Conservation (phyloP, 2,888 invertebrate species). For the Clostera curtula region DNA sequence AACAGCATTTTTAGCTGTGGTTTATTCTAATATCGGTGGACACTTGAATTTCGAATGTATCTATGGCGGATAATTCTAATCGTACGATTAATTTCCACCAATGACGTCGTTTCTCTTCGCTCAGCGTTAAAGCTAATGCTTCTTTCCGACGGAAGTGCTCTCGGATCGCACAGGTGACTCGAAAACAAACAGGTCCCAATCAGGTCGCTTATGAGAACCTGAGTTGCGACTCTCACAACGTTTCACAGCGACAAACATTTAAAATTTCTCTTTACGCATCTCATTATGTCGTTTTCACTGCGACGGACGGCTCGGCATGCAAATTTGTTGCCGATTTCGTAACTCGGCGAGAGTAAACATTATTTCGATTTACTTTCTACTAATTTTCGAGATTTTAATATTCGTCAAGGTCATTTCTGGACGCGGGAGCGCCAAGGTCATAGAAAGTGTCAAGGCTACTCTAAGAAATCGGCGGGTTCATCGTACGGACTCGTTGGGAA, state of each 20-base stretch:
- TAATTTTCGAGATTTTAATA: conserved; percentile 24
- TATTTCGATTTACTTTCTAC: conserved; percentile 61
- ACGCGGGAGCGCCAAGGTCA: conserved; percentile 51
- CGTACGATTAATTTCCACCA: too few relatives aligned
- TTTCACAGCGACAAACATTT: conserved; percentile 68
- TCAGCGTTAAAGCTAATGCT: too few relatives aligned
- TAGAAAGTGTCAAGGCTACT: conserved; percentile 73
- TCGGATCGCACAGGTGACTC: conserved; percentile 27
- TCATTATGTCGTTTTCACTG: conserved; percentile 70
- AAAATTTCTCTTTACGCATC: conserved; percentile 74
- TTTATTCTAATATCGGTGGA: too few relatives aligned
- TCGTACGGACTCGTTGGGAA: conserved; percentile 59
- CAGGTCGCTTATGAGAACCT: conserved; percentile 60
- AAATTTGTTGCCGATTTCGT: conserved; percentile 56
- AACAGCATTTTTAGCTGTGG: too few relatives aligned
- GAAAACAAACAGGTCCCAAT: conserved; percentile 59
- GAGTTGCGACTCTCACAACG: conserved; percentile 63
- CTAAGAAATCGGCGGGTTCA: conserved; percentile 69
- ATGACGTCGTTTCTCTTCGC: too few relatives aligned
- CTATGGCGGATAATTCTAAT: conserved; percentile 2
- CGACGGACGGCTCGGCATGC: conserved; percentile 48
- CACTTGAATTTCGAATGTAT: background rate
- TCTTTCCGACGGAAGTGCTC: conserved; percentile 21
- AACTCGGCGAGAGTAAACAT: conserved; percentile 65
- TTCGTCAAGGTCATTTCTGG: conserved; percentile 56